Percentiles rank a stretch among this genome's conserved stretches.
phyloP scores from a whole-genome alignment of 1,140 invertebrate genomes.

The Drosophila nebulosa region DNA sequence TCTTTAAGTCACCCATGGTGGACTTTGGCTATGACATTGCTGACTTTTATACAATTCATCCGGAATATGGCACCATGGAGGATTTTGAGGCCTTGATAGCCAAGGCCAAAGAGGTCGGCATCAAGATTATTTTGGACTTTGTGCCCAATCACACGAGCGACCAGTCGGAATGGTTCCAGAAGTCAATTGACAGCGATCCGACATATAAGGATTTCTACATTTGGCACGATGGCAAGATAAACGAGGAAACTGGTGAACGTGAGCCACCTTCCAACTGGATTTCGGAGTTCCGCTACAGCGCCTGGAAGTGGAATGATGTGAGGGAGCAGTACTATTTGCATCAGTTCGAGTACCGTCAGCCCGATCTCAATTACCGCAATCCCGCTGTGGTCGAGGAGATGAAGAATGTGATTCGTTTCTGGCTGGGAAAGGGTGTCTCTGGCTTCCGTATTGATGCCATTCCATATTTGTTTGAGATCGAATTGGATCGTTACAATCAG shows the following conservation, averaged over 20 bases:
- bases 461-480: constrained; percentile 83
- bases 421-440: constrained; percentile 87
- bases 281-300: constrained; percentile 75
- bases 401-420: constrained; percentile 85
- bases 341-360: constrained; percentile 84
- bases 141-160: constrained; percentile 90
- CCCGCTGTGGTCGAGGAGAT: constrained; percentile 83
- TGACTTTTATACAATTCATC: constrained; percentile 88
- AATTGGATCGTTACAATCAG: constrained; percentile 81
- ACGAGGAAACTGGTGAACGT: constrained; percentile 64
- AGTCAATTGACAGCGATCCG: constrained; percentile 82
- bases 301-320: constrained; percentile 83
- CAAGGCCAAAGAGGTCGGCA: constrained; percentile 83
- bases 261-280: constrained; percentile 84
- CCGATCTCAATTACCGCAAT: constrained; percentile 87
- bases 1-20: constrained; percentile 86
- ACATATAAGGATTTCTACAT: constrained; percentile 88
- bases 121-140: constrained; percentile 86
- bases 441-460: constrained; percentile 87
- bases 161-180: constrained; percentile 87
- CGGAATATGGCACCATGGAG: constrained; percentile 87
- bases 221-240: constrained; percentile 83
- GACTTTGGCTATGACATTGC: constrained; percentile 89
- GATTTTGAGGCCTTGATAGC: constrained; percentile 86
- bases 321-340: constrained; percentile 85